phyloP scores from a whole-genome alignment of 2,888 invertebrate species.

The Noctuana brunneofusca region DNA sequence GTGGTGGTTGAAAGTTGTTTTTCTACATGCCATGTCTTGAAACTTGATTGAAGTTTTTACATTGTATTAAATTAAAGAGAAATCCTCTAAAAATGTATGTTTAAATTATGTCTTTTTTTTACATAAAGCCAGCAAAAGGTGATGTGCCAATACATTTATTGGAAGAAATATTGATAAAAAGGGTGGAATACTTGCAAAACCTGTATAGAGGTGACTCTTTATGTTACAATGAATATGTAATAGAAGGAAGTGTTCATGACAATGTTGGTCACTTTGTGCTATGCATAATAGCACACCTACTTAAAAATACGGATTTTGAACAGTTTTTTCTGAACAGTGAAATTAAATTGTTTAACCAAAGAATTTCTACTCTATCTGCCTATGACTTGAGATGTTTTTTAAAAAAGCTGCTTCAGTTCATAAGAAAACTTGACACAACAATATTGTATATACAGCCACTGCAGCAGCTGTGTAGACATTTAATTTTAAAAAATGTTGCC shows the following conservation, averaged over 20 bases:
- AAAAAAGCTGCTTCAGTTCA: constrained; percentile 59
- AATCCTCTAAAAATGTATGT: too few relatives aligned
- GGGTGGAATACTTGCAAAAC: constrained; percentile 76
- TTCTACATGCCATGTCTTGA: background rate
- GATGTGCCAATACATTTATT: constrained; percentile 77
- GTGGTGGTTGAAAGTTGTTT: too few relatives aligned
- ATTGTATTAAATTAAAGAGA: too few relatives aligned
- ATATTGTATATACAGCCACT: constrained; percentile 47
- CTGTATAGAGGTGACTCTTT: constrained; percentile 53
- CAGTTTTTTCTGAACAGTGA: constrained; percentile 22
- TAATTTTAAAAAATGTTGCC: constrained; percentile 61
- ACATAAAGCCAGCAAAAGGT: constrained; percentile 81
- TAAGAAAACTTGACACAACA: constrained; percentile 48
- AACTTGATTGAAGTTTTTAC: background rate
- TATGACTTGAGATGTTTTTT: constrained; percentile 51
- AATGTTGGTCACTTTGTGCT: constrained; percentile 83
- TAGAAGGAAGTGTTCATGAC: constrained; percentile 83
- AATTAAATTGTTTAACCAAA: constrained; percentile 17
- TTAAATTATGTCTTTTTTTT: constrained; percentile 78
- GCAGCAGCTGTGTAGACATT: constrained; percentile 57
- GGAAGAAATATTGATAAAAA: constrained; percentile 76
- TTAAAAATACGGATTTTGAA: constrained; percentile 54
- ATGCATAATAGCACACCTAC: constrained; percentile 65
- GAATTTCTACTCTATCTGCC: constrained; percentile 47
- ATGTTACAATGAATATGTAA: constrained; percentile 78